Evolutionary conservation across 2,797 vertebrate genomes (phyloP).

Genomic region (Alfaro cultratus): DNA sequence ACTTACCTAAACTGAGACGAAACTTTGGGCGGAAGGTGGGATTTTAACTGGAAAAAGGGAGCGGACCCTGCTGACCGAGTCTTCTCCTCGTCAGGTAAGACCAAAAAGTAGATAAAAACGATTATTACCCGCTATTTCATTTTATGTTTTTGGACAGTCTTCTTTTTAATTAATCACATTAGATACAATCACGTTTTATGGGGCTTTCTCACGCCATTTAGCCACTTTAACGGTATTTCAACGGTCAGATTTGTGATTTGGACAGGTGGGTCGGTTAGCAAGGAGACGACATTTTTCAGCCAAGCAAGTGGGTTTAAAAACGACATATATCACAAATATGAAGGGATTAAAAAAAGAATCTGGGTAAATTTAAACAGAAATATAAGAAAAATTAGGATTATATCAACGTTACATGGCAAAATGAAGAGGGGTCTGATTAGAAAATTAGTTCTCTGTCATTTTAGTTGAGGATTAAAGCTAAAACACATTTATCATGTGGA

Average conservation of each 20-base stretch:
- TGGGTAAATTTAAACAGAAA: not conserved
- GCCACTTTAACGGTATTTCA: not conserved
- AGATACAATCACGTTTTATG: not conserved
- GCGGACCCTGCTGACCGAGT: not conserved
- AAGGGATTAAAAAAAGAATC: not conserved
- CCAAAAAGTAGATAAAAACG: not conserved
- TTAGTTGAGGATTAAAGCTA: not conserved
- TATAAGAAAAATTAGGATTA: not conserved
- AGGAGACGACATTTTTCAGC: not conserved
- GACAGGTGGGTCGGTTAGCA: constrained; percentile 41
- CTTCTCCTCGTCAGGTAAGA: constrained; percentile 60
- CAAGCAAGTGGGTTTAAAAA: not conserved
- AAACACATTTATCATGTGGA: not conserved
- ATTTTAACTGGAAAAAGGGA: constrained; percentile 33
- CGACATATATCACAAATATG: not conserved
- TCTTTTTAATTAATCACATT: not conserved
- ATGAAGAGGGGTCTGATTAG: not conserved
- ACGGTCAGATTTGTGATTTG: not conserved
- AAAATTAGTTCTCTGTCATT: not conserved
- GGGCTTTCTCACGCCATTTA: not conserved
- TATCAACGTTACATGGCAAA: not conserved
- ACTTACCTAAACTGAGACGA: not conserved
- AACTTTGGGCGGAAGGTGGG: constrained; percentile 8
- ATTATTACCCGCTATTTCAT: too few species aligned
- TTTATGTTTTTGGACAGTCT: rapidly evolving